Evolutionary conservation across 2,113 vertebrate species (phyloP).

Genomic region (Brienomyrus brachyistius): DNA sequence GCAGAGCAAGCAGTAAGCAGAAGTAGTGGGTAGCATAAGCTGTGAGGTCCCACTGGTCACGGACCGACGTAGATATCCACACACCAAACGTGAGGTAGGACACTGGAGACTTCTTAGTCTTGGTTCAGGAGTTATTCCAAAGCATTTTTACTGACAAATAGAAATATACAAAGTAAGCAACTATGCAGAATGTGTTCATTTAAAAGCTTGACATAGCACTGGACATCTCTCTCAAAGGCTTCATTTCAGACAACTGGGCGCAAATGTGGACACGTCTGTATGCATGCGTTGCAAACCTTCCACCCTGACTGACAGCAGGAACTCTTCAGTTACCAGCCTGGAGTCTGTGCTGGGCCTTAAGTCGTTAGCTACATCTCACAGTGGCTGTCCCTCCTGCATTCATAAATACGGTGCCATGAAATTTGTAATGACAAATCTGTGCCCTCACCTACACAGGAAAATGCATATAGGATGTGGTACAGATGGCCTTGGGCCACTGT

Average conservation of each 20-base stretch:
- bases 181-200: neutral
- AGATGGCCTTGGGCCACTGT: neutral
- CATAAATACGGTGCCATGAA: neutral
- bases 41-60: neutral
- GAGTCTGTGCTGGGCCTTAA: neutral
- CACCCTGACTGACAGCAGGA: neutral
- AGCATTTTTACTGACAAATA: neutral
- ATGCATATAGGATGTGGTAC: neutral
- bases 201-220: neutral
- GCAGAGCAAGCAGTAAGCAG: conserved; percentile 6
- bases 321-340: neutral
- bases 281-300: neutral
- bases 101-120: neutral
- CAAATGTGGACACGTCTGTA: neutral
- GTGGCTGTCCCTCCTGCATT: neutral
- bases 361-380: neutral
- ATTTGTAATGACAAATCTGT: neutral
- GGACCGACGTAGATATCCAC: neutral
- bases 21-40: neutral
- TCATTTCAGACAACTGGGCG: neutral
- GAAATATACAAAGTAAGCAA: neutral
- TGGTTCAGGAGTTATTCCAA: neutral
- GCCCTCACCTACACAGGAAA: neutral
- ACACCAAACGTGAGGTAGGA: neutral
- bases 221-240: neutral